Evolutionary conservation across 2,113 vertebrate genomes (phyloP).

Genomic region (Falco punctatus): DNA sequence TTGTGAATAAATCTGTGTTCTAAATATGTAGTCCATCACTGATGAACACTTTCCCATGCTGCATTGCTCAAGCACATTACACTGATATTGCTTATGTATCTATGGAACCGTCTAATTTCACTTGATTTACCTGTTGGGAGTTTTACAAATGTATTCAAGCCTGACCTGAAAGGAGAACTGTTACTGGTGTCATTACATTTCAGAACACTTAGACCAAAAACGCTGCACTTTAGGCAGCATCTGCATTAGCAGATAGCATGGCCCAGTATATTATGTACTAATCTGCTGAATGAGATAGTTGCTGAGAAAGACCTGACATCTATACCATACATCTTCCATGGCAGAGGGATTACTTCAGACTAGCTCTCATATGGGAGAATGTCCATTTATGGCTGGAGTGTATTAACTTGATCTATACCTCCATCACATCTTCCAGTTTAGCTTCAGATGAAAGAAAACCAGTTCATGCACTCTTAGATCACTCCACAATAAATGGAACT

Average conservation of each 20-base stretch:
- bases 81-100: neutral
- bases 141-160: neutral
- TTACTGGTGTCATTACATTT: neutral
- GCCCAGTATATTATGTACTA: neutral
- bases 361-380: neutral
- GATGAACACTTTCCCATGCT: neutral
- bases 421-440: neutral
- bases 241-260: neutral
- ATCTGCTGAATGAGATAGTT: neutral
- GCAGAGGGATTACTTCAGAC: neutral
- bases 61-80: neutral
- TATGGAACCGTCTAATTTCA: neutral
- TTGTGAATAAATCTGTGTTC: neutral
- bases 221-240: neutral
- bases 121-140: neutral
- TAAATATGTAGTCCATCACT: conserved; percentile 5
- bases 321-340: neutral
- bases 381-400: neutral
- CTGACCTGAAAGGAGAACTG: neutral
- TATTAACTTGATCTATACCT: neutral
- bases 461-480: neutral
- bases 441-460: neutral
- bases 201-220: neutral
- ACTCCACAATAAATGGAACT: neutral
- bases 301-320: neutral